phyloP scores from a whole-genome alignment of 2,113 vertebrate genomes.

The Pleuronectes platessa region DNA sequence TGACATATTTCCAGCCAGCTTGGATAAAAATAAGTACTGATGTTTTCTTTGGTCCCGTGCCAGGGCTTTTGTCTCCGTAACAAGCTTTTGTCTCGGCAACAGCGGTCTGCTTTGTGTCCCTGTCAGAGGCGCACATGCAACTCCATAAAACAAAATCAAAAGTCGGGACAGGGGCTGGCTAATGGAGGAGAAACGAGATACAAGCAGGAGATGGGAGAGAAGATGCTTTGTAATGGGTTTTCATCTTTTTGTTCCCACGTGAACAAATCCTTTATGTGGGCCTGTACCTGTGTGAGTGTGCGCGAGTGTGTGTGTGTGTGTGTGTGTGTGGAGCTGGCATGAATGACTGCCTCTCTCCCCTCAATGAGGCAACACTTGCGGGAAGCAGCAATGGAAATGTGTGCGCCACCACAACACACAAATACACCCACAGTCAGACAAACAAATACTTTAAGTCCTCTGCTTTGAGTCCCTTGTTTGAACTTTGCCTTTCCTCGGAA shows the following conservation, averaged over 20 bases:
- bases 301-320: slow-evolving; percentile 17
- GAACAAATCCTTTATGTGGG: slow-evolving; percentile 47
- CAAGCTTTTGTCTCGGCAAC: slow-evolving; percentile 69
- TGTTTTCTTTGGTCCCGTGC: slow-evolving; percentile 72
- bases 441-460: slow-evolving; percentile 61
- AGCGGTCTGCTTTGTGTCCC: slow-evolving; percentile 70
- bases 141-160: slow-evolving; percentile 15
- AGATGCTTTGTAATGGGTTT: slow-evolving; percentile 47
- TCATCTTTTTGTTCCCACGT: slow-evolving; percentile 40
- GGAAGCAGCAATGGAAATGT: slow-evolving; percentile 81
- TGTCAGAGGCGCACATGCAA: slow-evolving; percentile 55
- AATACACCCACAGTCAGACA: slow-evolving; percentile 45
- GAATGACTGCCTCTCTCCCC: slow-evolving; percentile 50
- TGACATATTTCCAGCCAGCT: slow-evolving; percentile 57
- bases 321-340: slow-evolving; percentile 36
- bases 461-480: slow-evolving; percentile 29
- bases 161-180: not conserved
- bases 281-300: slow-evolving; percentile 50
- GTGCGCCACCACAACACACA: slow-evolving; percentile 67
- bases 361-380: slow-evolving; percentile 77
- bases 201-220: slow-evolving; percentile 33
- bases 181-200: slow-evolving; percentile 33
- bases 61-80: slow-evolving; percentile 64
- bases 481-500: slow-evolving; percentile 50
- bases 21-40: slow-evolving; percentile 64